A percentile compares a stretch with the other conserved stretches of the same genome.
phyloP scores from a whole-genome alignment of 2,888 invertebrate species.

The Odontomyia ornata region DNA sequence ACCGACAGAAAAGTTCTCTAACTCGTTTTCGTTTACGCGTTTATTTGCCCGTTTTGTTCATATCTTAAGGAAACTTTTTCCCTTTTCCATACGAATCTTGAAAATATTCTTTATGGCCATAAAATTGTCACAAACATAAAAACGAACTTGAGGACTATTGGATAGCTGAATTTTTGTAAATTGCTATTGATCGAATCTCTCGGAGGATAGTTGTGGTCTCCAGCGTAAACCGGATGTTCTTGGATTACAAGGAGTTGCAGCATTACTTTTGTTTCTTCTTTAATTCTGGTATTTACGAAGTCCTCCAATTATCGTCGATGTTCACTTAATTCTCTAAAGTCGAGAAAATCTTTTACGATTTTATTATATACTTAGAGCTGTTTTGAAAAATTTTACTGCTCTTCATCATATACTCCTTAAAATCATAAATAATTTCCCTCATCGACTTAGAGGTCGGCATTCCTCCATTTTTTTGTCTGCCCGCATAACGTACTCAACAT shows the following conservation, averaged over 20 bases:
- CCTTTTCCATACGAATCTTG: background rate
- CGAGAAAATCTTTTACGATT: too few relatives aligned
- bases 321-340: too few relatives aligned
- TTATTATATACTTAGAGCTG: too few relatives aligned
- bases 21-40: constrained; percentile 20
- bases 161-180: constrained; percentile 4
- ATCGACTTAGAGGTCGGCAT: constrained; percentile 19
- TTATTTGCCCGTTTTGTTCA: constrained; percentile 11
- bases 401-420: too few relatives aligned
- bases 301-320: too few relatives aligned
- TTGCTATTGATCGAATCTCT: too few relatives aligned
- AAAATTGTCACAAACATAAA: constrained; percentile 45
- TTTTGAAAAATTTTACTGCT: too few relatives aligned
- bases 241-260: too few relatives aligned
- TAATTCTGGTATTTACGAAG: too few relatives aligned
- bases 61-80: constrained; percentile 20
- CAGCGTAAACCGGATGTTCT: too few relatives aligned
- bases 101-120: constrained; percentile 39
- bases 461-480: background rate
- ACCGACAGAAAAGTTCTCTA: constrained; percentile 16
- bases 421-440: constrained; percentile 28
- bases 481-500: constrained; percentile 20
- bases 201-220: too few relatives aligned
- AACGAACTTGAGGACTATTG: constrained; percentile 29
- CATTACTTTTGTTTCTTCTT: too few relatives aligned